Conservation (phyloP, 2,113 vertebrate species). For the Corythoichthys haematopterus region DNA sequence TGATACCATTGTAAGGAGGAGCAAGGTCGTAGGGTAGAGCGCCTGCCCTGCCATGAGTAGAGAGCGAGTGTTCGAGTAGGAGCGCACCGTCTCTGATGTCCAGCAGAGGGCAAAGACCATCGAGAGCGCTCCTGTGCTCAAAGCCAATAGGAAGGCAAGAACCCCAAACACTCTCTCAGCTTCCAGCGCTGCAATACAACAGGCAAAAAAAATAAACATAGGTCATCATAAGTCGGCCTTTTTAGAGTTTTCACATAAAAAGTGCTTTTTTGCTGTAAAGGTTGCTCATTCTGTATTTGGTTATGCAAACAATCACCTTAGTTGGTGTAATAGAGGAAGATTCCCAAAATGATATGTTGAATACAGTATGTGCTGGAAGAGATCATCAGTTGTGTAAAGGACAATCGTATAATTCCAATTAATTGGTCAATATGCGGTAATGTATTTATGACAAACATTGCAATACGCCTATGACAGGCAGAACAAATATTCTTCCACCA, state of each 20-base stretch:
- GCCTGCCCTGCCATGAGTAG: conserved; percentile 68
- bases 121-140: conserved; percentile 64
- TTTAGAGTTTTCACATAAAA: neutral
- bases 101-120: conserved; percentile 75
- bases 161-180: conserved; percentile 67
- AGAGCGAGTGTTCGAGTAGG: conserved; percentile 71
- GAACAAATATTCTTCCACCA: too few species aligned
- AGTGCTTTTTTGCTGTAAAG: neutral
- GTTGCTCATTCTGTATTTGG: neutral
- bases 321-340: neutral
- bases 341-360: too few species aligned
- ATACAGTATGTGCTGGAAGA: too few species aligned
- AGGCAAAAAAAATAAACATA: neutral
- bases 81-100: conserved; percentile 64
- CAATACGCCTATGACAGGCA: too few species aligned
- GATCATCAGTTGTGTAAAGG: too few species aligned
- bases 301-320: neutral
- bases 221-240: neutral
- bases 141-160: conserved; percentile 69
- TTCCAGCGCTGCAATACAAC: conserved; percentile 52
- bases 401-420: too few species aligned
- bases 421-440: too few species aligned
- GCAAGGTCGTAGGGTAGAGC: conserved; percentile 69
- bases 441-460: too few species aligned
- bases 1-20: conserved; percentile 66